A percentile compares a stretch with the other conserved stretches of the same genome.
Conservation (phyloP, 2,888 invertebrate genomes). For the Melolontha melolontha region DNA sequence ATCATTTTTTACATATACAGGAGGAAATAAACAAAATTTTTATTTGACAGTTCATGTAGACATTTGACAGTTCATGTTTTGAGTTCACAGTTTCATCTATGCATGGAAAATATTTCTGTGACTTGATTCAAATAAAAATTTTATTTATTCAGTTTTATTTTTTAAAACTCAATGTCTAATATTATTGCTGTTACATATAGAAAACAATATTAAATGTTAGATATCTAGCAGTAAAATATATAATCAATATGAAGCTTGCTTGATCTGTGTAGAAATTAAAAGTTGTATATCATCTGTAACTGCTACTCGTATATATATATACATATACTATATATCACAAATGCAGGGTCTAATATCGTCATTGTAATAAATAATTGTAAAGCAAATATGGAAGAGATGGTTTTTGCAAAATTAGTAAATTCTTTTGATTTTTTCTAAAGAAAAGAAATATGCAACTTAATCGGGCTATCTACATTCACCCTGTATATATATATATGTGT, state of each 20-base stretch:
- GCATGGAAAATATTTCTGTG: no score
- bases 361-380: neutral
- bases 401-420: neutral
- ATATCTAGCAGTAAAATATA: conserved; percentile 41
- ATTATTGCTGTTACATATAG: conserved; percentile 13
- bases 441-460: neutral
- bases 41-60: no score
- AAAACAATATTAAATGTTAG: conserved; percentile 57
- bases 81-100: no score
- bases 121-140: no score
- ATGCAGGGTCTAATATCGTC: neutral
- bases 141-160: no score
- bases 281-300: conserved; percentile 33
- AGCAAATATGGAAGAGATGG: neutral
- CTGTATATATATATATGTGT: no score
- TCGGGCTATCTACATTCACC: no score
- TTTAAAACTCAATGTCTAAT: no score
- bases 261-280: conserved; percentile 7
- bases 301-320: conserved; percentile 1
- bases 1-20: no score
- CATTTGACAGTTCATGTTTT: no score
- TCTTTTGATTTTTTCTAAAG: neutral
- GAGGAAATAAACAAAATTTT: no score
- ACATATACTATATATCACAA: neutral
- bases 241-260: conserved; percentile 25